Evolutionary conservation across 2,797 vertebrate genomes (phyloP), one percentile per base, ranked within the genome.

Genomic region (Gymnopithys bicolor): DNA sequence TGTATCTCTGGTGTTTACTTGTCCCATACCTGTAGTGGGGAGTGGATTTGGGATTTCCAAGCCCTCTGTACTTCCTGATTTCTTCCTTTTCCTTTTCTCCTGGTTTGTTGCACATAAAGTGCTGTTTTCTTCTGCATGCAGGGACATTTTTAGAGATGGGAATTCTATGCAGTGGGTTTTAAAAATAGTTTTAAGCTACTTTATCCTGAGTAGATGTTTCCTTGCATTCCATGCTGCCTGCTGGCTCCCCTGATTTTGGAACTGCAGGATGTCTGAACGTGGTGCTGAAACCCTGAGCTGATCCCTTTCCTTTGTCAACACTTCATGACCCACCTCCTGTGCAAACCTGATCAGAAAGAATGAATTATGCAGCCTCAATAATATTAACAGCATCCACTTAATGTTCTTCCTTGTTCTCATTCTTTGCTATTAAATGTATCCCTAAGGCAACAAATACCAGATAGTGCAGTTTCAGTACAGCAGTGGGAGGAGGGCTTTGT

Each of bases 11-110:
- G 23, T 81, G 0, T 60, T 70, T 58, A 2, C 28, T 59, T 49
- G 28, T 56, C 39, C 18, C 5, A 0, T 11, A 4, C 0, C 0
- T 27, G 9, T 35, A 5, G 17, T 1, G 17, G 33, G 41, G 46
- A 45, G 35, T 16, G 35, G 19, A 15, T 33, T n/a, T 39, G 60
- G 60, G 43, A 33, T 46, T 71, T 43, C 33, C 2, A 2, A 48
- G 6, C 27, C 41, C 24, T n/a, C 8, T 56, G 11, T 37, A 8
- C 7, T 32, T 27, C 13, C 41, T 56, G 25, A 7, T 28, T 59
- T 56, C 6, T 21, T 71, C 41, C 27, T 62, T 55, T 56, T 24
- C 6, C 2, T 81, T 43, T 84, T 27, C 11, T 58, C 39, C 13
- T 9, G 8, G 33, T 32, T 63, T 21, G 11, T 49, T 81, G 74